Conservation (phyloP, 1,140 invertebrate genomes). For the Neodiprion virginianus region DNA sequence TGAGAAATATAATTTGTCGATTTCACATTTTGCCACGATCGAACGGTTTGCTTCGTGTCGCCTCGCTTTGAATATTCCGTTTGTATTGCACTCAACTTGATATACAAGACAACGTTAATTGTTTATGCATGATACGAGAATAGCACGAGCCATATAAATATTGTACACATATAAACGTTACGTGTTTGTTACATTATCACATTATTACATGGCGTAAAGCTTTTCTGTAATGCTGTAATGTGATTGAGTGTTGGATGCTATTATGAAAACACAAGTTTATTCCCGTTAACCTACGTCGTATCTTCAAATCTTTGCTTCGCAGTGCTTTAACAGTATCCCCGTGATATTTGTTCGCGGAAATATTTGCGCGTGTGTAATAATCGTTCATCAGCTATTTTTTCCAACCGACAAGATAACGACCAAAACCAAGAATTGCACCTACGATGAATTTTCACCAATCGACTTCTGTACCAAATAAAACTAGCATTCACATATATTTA, state of each 20-base stretch:
- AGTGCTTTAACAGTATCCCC: too few species aligned
- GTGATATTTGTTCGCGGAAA: too few species aligned
- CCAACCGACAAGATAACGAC: too few species aligned
- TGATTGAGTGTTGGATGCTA: not conserved
- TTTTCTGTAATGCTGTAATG: not conserved
- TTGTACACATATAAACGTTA: not conserved
- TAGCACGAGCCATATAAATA: not conserved
- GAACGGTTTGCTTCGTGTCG: not conserved
- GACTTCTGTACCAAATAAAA: not conserved
- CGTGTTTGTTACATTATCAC: constrained; percentile 2
- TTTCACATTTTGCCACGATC: not conserved
- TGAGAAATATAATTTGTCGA: not conserved
- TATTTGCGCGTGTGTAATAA: too few species aligned
- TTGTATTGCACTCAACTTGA: not conserved
- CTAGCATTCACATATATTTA: not conserved
- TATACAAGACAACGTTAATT: not conserved
- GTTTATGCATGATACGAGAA: not conserved
- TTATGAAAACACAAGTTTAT: too few species aligned
- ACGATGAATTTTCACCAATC: not conserved
- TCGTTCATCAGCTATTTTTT: too few species aligned
- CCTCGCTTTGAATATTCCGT: not conserved
- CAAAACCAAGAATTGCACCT: too few species aligned
- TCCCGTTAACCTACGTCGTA: too few species aligned
- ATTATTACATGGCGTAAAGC: constrained; percentile 5
- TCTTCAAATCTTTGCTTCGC: too few species aligned